Evolutionary conservation across 2,888 invertebrate genomes (phyloP), one percentile per base, ranked within the genome.

Genomic region (Cosmia trapezina): DNA sequence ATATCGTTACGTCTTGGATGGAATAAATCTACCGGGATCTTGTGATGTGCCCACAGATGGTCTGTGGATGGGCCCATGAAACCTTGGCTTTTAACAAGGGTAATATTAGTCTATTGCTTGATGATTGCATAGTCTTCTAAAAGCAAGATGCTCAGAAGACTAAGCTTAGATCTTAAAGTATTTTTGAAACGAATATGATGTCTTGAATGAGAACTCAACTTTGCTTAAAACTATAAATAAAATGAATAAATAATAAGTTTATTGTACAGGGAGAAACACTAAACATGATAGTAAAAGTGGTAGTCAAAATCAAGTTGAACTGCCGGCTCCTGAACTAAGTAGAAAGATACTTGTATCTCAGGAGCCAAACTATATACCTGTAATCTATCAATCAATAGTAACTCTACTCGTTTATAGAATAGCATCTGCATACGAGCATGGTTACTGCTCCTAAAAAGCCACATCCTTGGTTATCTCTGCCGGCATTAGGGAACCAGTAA

Each of bases 401-500:
- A 22, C 3, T 22, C 3, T 22, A 8, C 17, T 37, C 8, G 9
- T n/a, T 37, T 73, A 61, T 43, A 0, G 33, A 71, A 75, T 7
- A 33, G 9, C 9, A 37, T 57, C 61, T 61, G 19, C 78, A 79
- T 67, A 41, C 17, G 0, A 49, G 12, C 33, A 57, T 37, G 19
- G 43, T 19, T 12, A 53, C 22, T 47, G 54, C 45, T 57, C n/a
- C 62, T 47, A 74, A 67, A 70, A 67, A 41, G 17, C 41, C 12
- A 37, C 8, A 37, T 22, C 49, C 43, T 19, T 43, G 7, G 56
- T 54, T 80, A 67, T 80, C 70, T 77, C 61, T 56, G 12, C 49
- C 19, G 43, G 19, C 67, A 78, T 81, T 72, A 72, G 57, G 65
- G 60, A 19, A 71, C 19, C 74, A 62, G 73, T 80, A 88, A 86